These are phyloP conservation scores for Bombylius major DNA, from an alignment of 2,888 invertebrate genomes.

Conservation along the genomic window DNA sequence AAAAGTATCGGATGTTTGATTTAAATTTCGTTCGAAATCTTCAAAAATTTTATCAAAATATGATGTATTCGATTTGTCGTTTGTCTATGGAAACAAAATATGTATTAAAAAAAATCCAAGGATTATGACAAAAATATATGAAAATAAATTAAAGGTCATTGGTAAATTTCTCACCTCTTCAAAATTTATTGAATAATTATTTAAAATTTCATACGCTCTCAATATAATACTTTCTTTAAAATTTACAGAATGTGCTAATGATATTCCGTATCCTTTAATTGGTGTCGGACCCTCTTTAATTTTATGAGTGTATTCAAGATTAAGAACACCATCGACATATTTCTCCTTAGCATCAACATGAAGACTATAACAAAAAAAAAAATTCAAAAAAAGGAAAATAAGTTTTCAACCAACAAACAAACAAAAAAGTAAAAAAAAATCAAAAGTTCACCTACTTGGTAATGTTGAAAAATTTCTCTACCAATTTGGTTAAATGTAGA, in stretches of 20 bases:
- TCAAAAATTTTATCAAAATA: background rate
- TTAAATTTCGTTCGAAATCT: background rate
- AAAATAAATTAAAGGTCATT: no score
- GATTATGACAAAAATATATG: no score
- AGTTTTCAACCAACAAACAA: background rate
- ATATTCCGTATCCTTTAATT: conserved; percentile 15
- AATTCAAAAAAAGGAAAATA: background rate
- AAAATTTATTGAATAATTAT: background rate
- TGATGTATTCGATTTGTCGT: background rate
- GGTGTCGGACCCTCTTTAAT: conserved; percentile 13
- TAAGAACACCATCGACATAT: conserved; percentile 13
- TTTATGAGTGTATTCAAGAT: conserved; percentile 14
- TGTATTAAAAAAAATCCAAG: no score
- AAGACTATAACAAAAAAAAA: conserved; percentile 30
- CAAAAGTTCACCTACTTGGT: conserved; percentile 50
- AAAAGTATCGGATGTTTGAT: background rate
- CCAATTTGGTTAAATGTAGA: conserved; percentile 48
- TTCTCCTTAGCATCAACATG: conserved; percentile 37
- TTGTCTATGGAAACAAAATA: no score
- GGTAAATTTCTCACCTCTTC: background rate
- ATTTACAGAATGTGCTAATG: conserved; percentile 12
- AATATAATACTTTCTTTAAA: conserved; percentile 12
- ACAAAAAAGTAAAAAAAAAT: no score
- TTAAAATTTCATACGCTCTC: conserved; percentile 12
- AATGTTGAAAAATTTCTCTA: conserved; percentile 54